A percentile compares a stretch with the other conserved stretches of the same genome.
These are phyloP conservation scores for Halocynthia roretzi DNA, from an alignment of 23 tunicate genomes.

Conservation along the genomic window DNA sequence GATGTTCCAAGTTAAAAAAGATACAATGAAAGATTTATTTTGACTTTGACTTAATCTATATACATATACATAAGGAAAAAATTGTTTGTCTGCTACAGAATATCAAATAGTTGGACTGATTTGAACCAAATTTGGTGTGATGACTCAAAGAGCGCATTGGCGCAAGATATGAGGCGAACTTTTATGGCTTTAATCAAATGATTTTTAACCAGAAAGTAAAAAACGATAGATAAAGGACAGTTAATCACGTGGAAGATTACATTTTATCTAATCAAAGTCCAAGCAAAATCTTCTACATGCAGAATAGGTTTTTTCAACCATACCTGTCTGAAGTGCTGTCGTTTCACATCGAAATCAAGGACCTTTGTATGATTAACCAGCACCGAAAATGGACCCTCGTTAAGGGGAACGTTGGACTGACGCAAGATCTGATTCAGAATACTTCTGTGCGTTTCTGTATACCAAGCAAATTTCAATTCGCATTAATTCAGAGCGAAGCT, in stretches of 20 bases:
- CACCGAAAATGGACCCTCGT: slow-evolving; percentile 96
- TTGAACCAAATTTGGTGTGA: too few relatives aligned
- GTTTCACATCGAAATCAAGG: slow-evolving; percentile 95
- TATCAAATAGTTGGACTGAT: too few relatives aligned
- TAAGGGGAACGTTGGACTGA: slow-evolving; percentile 87
- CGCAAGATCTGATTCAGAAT: slow-evolving; percentile 96
- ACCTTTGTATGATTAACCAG: slow-evolving; percentile 87
- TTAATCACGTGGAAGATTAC: background rate
- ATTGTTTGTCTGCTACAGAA: too few relatives aligned
- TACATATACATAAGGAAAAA: too few relatives aligned
- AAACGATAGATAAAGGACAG: too few relatives aligned
- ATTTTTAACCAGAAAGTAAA: too few relatives aligned
- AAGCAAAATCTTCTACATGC: too few relatives aligned
- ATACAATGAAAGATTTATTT: background rate
- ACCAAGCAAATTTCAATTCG: background rate
- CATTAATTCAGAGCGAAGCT: background rate
- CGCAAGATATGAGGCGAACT: too few relatives aligned
- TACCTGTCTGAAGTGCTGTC: slow-evolving; percentile 90
- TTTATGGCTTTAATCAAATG: too few relatives aligned
- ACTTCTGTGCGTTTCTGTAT: slow-evolving; percentile 80
- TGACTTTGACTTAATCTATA: background rate
- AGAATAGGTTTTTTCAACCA: background rate
- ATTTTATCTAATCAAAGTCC: background rate
- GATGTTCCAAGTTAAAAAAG: too few relatives aligned
- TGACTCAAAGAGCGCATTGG: too few relatives aligned